Conservation (phyloP, 2,113 vertebrate genomes). For the Malurus melanocephalus region DNA sequence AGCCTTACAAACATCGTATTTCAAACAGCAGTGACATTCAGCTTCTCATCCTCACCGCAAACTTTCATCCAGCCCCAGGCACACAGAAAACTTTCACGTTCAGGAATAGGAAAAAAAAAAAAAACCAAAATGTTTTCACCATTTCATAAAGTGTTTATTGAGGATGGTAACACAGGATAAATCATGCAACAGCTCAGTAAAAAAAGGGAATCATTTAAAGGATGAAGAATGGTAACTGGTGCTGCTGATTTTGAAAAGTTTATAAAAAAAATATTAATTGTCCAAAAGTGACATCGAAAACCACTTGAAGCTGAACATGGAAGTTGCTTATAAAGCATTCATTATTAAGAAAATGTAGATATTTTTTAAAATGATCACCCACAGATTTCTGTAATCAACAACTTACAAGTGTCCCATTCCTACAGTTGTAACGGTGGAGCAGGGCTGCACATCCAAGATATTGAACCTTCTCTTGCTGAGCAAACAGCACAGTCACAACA, state of each 20-base stretch:
- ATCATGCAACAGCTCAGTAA: constrained; percentile 78
- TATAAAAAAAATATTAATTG: constrained; percentile 60
- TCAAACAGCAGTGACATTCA: background rate
- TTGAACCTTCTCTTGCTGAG: background rate
- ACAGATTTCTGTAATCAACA: constrained; percentile 41
- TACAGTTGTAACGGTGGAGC: background rate
- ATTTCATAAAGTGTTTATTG: constrained; percentile 80
- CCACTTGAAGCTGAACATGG: constrained; percentile 54
- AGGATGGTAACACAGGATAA: constrained; percentile 78
- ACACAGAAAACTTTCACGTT: background rate
- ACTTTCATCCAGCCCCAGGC: background rate
- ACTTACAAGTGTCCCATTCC: constrained; percentile 4
- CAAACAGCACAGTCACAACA: background rate
- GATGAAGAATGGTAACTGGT: constrained; percentile 69
- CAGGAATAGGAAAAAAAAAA: background rate
- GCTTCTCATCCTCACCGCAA: fast-evolving
- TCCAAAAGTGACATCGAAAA: constrained; percentile 60
- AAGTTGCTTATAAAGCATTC: constrained; percentile 55
- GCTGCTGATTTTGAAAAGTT: constrained; percentile 62
- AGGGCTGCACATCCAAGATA: background rate
- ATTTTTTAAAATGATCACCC: constrained; percentile 39
- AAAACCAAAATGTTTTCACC: background rate
- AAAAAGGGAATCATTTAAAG: constrained; percentile 67
- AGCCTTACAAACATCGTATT: fast-evolving
- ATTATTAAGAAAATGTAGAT: constrained; percentile 37